Evolutionary conservation across 2,113 vertebrate genomes (phyloP).

Genomic region (Chionis minor): DNA sequence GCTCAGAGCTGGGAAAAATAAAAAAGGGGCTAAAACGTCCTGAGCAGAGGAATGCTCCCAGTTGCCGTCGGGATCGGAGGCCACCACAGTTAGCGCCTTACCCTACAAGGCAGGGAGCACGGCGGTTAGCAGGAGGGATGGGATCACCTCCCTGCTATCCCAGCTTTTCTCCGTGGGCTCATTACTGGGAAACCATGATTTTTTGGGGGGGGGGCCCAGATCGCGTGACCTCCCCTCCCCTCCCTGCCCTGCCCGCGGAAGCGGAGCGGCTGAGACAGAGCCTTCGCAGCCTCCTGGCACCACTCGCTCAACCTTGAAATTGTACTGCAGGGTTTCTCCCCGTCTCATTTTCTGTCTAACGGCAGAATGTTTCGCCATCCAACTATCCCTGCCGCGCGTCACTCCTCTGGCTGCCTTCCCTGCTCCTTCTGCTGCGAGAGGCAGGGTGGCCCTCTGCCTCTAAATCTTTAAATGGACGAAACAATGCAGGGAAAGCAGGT

Average conservation of each 20-base stretch:
- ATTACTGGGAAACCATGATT: background rate
- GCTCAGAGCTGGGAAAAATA: background rate
- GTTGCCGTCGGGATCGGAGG: background rate
- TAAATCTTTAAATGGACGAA: background rate
- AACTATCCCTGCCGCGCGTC: accelerated
- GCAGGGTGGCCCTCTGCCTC: accelerated
- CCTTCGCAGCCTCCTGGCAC: background rate
- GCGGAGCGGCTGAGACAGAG: background rate
- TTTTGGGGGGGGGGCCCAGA: background rate
- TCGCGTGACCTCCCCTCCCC: background rate
- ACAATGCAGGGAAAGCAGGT: background rate
- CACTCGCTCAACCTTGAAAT: conserved; percentile 35
- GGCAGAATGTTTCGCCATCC: background rate
- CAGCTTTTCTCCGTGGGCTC: background rate
- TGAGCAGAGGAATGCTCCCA: background rate
- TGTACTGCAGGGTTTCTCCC: conserved; percentile 20
- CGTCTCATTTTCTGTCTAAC: background rate
- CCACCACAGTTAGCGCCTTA: background rate
- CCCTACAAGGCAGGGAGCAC: background rate
- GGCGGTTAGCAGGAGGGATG: background rate
- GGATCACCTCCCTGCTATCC: background rate
- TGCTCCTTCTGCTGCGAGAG: accelerated
- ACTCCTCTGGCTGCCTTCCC: background rate
- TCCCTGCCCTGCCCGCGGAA: background rate
- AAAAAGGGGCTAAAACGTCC: background rate